Percentiles rank a stretch among this genome's conserved stretches.
Evolutionary conservation across 2,797 vertebrate genomes (phyloP).

Genomic region (Artibeus jamaicensis): DNA sequence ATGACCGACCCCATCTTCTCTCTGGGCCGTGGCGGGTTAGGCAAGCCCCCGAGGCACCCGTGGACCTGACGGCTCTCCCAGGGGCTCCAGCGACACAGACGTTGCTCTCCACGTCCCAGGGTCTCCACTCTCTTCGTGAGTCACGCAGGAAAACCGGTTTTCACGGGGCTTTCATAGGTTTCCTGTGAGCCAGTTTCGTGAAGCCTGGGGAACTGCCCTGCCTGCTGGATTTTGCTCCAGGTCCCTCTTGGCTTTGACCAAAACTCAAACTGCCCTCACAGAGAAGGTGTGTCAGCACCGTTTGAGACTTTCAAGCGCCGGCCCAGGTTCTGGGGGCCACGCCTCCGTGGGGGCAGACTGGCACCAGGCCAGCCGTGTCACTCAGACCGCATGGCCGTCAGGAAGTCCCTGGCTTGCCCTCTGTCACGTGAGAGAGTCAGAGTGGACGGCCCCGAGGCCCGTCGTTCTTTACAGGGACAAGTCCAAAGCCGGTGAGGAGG

Average conservation of each 20-base stretch:
- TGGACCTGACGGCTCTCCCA: too few relatives aligned
- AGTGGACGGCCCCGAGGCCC: neutral
- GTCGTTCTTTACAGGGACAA: neutral
- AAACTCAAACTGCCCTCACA: neutral
- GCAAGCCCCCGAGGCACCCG: neutral
- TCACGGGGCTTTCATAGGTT: neutral
- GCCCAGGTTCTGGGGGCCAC: neutral
- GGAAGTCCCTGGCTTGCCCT: neutral
- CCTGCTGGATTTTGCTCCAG: neutral
- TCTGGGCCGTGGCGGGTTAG: neutral
- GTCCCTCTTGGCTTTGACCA: neutral
- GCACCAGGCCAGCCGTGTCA: neutral
- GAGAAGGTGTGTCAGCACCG: too few relatives aligned
- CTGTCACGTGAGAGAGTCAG: neutral
- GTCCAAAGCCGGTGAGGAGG: neutral
- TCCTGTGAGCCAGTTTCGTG: neutral
- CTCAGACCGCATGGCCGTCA: neutral
- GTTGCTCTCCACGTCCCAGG: accelerated
- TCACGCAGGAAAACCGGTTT: neutral
- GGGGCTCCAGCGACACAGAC: accelerated
- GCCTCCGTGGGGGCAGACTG: neutral
- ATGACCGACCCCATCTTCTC: neutral
- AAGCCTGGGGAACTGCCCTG: neutral
- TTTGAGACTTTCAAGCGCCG: neutral
- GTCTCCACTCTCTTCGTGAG: neutral